Conservation (phyloP, 2,888 invertebrate genomes). For the Tryphoninae sp. region DNA sequence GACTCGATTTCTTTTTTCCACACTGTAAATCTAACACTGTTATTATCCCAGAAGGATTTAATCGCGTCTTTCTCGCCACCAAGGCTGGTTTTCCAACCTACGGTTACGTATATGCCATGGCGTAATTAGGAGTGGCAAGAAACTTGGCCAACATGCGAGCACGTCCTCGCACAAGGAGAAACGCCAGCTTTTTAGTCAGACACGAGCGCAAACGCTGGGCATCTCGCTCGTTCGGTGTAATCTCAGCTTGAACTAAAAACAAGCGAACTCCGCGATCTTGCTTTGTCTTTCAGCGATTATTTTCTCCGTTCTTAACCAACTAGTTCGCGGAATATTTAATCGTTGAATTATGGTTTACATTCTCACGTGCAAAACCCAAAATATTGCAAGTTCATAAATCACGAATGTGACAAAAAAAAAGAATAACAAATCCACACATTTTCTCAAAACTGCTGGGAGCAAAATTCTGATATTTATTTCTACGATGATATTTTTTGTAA, state of each 20-base stretch:
- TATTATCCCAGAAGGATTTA: constrained; percentile 19
- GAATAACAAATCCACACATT: too few relatives aligned
- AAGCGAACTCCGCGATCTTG: neutral
- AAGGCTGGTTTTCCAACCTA: neutral
- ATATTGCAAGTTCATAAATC: neutral
- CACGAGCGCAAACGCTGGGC: constrained; percentile 16
- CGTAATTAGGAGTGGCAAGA: constrained; percentile 41
- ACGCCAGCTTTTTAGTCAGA: constrained; percentile 52
- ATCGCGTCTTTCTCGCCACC: constrained; percentile 11
- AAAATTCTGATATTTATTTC: too few relatives aligned
- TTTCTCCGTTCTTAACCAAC: neutral
- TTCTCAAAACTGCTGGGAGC: too few relatives aligned
- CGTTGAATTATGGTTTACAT: neutral
- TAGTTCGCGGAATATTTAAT: neutral
- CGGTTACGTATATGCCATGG: neutral
- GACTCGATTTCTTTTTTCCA: constrained; percentile 12
- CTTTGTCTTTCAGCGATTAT: neutral
- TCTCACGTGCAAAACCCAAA: neutral
- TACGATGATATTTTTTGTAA: too few relatives aligned
- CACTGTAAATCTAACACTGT: constrained; percentile 8
- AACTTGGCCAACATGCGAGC: constrained; percentile 25
- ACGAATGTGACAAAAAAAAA: too few relatives aligned
- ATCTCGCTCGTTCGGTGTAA: constrained; percentile 10
- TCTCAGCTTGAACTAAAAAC: constrained; percentile 6
- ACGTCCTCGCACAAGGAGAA: constrained; percentile 47